These are phyloP conservation scores for Smutsia gigantea DNA, from an alignment of 2,797 vertebrate genomes.

Conservation along the genomic window DNA sequence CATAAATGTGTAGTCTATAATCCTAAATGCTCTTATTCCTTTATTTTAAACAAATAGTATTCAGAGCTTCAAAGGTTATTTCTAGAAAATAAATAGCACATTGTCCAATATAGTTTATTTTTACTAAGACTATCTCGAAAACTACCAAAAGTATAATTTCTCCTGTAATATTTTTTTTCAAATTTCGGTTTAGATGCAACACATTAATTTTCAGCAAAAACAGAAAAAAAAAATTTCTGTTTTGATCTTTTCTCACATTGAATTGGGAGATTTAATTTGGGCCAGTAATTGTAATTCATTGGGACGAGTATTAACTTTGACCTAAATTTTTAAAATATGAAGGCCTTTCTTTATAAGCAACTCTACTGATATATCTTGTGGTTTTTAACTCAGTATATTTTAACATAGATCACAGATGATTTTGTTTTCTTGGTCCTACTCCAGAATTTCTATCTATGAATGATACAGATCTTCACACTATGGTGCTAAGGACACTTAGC, in stretches of 20 bases:
- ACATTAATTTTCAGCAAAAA: neutral
- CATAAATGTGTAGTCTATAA: neutral
- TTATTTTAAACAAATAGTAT: neutral
- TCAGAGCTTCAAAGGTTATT: neutral
- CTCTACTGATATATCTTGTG: neutral
- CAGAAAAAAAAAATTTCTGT: neutral
- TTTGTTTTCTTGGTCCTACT: neutral
- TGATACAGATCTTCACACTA: neutral
- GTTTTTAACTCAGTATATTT: neutral
- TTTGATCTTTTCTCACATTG: neutral
- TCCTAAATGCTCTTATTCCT: neutral
- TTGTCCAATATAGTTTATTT: neutral
- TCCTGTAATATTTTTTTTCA: neutral
- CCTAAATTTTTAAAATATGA: neutral
- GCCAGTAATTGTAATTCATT: neutral
- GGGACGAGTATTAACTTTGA: neutral
- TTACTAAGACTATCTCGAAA: neutral
- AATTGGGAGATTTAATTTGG: neutral
- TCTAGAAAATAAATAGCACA: neutral
- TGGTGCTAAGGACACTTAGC: neutral
- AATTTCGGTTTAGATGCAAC: neutral
- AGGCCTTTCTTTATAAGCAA: neutral
- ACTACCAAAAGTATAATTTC: neutral
- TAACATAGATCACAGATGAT: neutral
- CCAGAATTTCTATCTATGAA: neutral